phyloP scores from a whole-genome alignment of 2,113 vertebrate genomes.

The Balaenoptera acutorostrata region DNA sequence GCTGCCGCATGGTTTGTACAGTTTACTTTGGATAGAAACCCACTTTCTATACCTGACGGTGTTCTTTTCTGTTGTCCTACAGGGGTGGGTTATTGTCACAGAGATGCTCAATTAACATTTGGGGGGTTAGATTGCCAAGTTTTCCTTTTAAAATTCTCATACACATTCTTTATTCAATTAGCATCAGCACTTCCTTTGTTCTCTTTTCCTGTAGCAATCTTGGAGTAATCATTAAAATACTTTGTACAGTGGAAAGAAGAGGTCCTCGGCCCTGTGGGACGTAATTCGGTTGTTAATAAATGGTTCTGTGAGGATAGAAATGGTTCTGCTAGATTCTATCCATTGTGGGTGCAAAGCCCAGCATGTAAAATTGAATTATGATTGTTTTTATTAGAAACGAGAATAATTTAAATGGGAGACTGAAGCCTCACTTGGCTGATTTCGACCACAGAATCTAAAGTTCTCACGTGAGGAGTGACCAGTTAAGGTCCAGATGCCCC shows the following conservation, averaged over 20 bases:
- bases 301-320: not conserved
- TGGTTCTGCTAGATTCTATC: not conserved
- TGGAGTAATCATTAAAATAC: not conserved
- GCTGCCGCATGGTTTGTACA: constrained; percentile 36
- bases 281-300: not conserved
- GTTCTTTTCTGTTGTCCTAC: not conserved
- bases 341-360: not conserved
- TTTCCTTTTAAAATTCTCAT: not conserved
- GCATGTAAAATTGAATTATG: not conserved
- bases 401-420: not conserved
- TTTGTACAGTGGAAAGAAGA: not conserved
- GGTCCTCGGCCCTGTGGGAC: not conserved
- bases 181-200: not conserved
- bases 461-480: not conserved
- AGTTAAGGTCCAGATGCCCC: not conserved
- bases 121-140: fast-evolving
- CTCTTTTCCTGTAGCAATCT: not conserved
- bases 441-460: not conserved
- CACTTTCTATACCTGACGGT: constrained; percentile 24
- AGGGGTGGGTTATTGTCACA: not conserved
- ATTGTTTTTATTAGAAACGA: not conserved
- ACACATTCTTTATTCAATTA: not conserved
- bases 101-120: not conserved
- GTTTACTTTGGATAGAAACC: constrained; percentile 42
- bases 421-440: not conserved